Base-by-base conservation (phyloP, 2,888 invertebrate species). In the Melieria picta region DNA sequence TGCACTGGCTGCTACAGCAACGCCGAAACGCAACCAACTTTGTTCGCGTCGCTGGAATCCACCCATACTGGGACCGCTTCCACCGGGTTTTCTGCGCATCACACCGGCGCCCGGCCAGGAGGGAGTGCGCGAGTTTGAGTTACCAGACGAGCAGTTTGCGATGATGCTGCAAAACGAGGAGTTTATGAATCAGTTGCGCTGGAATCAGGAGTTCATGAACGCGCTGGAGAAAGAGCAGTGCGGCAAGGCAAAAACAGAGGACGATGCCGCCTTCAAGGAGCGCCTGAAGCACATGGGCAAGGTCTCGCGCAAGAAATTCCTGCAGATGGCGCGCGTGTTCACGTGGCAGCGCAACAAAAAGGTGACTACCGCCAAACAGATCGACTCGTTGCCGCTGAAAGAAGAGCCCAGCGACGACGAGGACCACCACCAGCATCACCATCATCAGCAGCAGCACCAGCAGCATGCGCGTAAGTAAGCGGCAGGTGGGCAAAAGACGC, bases 131-230 rank as follows among this genome's bases (percentile, higher is more conserved):
- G 90, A 90, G 71, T 86, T 82, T 66, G 92, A 93, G 78, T 89
- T 95, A 82, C 95, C 96, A 76, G 96, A 96, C 83, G 95, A 96
- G 83, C 90, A 93, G 76, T 93, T 95, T 75, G 96, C 96, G 0
- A 90, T 95, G 75, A 92, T 95, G 86, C 88, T 96, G 70, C 96
- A 96, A 85, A 96, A 96, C 81, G 94, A 95, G 82, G 96, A 97
- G 86, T 96, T 96, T 80, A 92, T 96, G 91, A 91, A 93, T 60
- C 94, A 96, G 82, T 87, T 96, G 50, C 89, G 94, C 72, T 92
- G 93, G 90, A 94, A 96, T 85, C 92, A 94, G 83, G 95, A 95
- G 81, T 96, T 96, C 82, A 92, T 96, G 89, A 92, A 91, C 43
- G 93, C 94, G 1, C 87, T 96, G 63, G 93, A 95, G 81, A 92